Percentiles rank a stretch among this genome's conserved stretches.
phyloP scores from a whole-genome alignment of 2,797 vertebrate genomes.

The Platyrinchus mystaceus region DNA sequence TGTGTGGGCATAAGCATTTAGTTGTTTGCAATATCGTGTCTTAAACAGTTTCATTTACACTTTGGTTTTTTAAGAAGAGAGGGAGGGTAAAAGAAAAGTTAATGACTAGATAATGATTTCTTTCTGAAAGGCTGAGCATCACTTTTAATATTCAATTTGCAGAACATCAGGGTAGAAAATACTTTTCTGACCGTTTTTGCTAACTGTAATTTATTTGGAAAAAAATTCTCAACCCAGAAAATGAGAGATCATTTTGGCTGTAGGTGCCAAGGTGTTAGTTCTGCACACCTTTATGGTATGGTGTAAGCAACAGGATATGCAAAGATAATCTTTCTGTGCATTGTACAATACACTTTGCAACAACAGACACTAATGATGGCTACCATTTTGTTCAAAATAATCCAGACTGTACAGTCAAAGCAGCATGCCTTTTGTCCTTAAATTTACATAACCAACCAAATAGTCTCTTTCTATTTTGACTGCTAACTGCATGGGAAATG shows the following conservation, averaged over 20 bases:
- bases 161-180: conserved; percentile 21
- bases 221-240: background rate
- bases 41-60: conserved; percentile 44
- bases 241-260: background rate
- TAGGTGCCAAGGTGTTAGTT: background rate
- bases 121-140: conserved; percentile 48
- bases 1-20: conserved; percentile 27
- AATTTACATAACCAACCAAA: background rate
- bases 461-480: background rate
- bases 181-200: background rate
- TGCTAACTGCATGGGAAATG: background rate
- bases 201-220: background rate
- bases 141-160: conserved; percentile 46
- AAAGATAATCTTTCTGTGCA: background rate
- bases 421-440: background rate
- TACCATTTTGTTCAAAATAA: background rate
- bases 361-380: background rate
- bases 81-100: conserved; percentile 39
- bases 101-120: conserved; percentile 59
- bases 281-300: background rate
- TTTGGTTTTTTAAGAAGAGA: conserved; percentile 22
- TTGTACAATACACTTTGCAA: background rate
- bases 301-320: background rate
- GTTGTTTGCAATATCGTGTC: background rate
- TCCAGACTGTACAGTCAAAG: background rate